These are phyloP conservation scores for Scaeva pyrastri DNA, from an alignment of 2,888 invertebrate species.

Conservation along the genomic window DNA sequence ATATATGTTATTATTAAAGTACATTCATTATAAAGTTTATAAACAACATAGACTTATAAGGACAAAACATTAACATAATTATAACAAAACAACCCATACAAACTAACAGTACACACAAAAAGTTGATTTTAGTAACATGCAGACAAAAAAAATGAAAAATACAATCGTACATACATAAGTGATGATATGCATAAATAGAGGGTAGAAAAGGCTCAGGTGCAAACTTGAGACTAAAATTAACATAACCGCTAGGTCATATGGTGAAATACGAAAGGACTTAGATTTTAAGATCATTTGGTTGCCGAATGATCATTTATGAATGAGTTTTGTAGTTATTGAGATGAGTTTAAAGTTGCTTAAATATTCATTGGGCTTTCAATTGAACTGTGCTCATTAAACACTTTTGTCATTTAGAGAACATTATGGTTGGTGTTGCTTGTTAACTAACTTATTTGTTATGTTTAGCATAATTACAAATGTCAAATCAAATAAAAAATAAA, in stretches of 20 bases:
- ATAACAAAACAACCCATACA: conserved; percentile 33
- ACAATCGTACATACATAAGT: conserved; percentile 40
- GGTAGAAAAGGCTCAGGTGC: not conserved
- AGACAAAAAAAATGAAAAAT: conserved; percentile 6
- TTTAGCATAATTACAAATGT: no score
- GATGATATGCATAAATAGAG: conserved; percentile 38
- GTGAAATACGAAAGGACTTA: no score
- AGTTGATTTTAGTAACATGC: conserved; percentile 28
- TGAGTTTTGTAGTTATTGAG: no score
- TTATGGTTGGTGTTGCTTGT: no score
- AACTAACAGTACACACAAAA: conserved; percentile 41
- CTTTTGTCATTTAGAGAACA: no score
- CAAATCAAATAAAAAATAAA: no score
- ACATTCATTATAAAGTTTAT: conserved; percentile 40
- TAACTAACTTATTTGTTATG: no score
- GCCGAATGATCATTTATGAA: no score
- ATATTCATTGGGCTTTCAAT: no score
- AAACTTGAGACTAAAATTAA: not conserved
- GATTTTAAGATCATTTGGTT: no score
- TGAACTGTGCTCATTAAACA: no score
- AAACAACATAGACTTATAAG: conserved; percentile 44
- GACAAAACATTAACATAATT: conserved; percentile 61
- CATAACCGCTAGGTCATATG: conserved; percentile 10
- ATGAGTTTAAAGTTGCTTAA: no score
- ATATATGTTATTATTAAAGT: conserved; percentile 73